Evolutionary conservation across 1,140 invertebrate genomes (phyloP), one percentile per base, ranked within the genome.

Genomic region (Saccostrea glomerata): DNA sequence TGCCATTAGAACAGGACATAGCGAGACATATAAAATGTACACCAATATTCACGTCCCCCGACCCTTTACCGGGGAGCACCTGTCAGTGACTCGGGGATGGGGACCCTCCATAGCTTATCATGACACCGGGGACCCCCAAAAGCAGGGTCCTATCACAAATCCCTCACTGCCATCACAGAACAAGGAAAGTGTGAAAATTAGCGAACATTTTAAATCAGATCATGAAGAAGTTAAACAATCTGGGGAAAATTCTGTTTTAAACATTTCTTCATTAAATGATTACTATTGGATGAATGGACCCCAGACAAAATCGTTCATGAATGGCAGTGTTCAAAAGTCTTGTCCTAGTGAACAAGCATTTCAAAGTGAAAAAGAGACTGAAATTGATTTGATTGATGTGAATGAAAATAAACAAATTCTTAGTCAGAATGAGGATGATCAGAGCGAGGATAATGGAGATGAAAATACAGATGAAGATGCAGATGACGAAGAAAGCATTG

Each of bases 391-490:
- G 3, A 36, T 13, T 77, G 70, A 13, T 17, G 2, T 36, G 25
- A 13, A 9, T 15, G 25, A 77, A 77, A 25, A 77, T 13, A 25
- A 25, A 36, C 70, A 12, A 11, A 30, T 30, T 4, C 25, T 12
- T 30, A 87, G 70, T 36, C 63, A 82, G 23, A 73, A 30, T 5
- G 86, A 82, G 5, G 73, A 30, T 13, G 86, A 87, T 47, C 63
- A 82, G 11, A 36, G 20, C 11, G 70, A 55, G 55, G 86, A 82
- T 36, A 55, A 82, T 58, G 30, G 58, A 9, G 70, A 87, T 17
- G 86, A 87, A 82, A 60, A 87, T 82, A 55, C 66, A 23, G 86
- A 70, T 58, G 86, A 70, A 82, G 86, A 87, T 58, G 86, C 63
- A 5, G 77, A 87, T 17, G 86, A 87, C 9, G 86, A 87, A 17